Conservation (phyloP, 2,888 invertebrate species). For the Pyrrhosoma nymphula region DNA sequence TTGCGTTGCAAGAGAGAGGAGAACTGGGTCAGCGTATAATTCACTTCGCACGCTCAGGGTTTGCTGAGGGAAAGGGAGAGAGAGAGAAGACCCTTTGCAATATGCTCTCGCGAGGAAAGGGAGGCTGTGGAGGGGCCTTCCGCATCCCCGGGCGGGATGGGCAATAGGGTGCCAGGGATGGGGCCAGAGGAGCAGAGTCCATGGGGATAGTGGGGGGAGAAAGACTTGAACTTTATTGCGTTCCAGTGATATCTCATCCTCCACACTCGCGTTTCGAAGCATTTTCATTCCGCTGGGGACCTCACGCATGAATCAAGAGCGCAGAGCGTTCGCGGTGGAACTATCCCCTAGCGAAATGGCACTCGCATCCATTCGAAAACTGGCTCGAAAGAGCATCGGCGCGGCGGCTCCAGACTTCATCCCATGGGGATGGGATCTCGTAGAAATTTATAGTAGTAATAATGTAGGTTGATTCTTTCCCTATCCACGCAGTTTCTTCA, state of each 20-base stretch:
- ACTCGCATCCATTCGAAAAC: background rate
- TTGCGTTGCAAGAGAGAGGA: background rate
- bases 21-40: conserved; percentile 9
- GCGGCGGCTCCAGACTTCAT: too few relatives aligned
- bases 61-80: background rate
- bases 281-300: background rate
- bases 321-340: background rate
- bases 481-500: too few relatives aligned
- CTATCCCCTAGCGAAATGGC: background rate
- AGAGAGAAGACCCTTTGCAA: background rate
- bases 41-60: background rate
- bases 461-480: too few relatives aligned
- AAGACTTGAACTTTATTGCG: background rate
- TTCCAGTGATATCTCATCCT: background rate
- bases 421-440: too few relatives aligned
- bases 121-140: background rate
- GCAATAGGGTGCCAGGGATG: too few relatives aligned
- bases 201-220: background rate
- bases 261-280: background rate
- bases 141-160: background rate
- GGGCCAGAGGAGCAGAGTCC: too few relatives aligned
- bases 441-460: too few relatives aligned
- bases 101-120: background rate
- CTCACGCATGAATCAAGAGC: conserved; percentile 18
- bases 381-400: background rate